These are phyloP conservation scores for Ischnus inquisitorius DNA, from an alignment of 2,888 invertebrate genomes.

Conservation along the genomic window DNA sequence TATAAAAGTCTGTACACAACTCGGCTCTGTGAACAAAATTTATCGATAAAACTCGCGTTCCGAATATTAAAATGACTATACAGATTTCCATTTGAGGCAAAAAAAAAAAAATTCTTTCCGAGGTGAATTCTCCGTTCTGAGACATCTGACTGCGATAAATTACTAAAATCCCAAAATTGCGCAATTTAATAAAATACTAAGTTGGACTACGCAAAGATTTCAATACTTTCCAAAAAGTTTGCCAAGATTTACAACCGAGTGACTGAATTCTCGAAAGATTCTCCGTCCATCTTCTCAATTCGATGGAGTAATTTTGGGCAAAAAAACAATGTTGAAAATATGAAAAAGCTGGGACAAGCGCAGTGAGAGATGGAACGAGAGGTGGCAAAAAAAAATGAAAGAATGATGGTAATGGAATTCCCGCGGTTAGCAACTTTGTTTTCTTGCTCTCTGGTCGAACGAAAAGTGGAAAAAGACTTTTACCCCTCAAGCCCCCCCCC, in stretches of 20 bases:
- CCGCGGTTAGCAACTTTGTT: slow-evolving; percentile 68
- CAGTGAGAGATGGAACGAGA: slow-evolving; percentile 58
- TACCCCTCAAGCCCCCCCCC: no score
- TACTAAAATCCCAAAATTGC: no score
- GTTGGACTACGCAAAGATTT: no score
- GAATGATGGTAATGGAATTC: slow-evolving; percentile 69
- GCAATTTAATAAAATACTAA: no score
- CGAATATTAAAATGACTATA: slow-evolving; percentile 13
- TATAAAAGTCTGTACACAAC: slow-evolving; percentile 8
- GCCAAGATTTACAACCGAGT: no score
- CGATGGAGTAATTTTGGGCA: no score
- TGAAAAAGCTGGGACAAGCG: slow-evolving; percentile 1
- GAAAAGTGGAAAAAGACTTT: slow-evolving; percentile 67
- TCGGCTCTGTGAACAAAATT: background rate
- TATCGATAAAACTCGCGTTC: slow-evolving; percentile 10
- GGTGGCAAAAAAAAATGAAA: slow-evolving; percentile 60
- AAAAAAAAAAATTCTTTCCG: background rate
- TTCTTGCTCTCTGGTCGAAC: slow-evolving; percentile 63
- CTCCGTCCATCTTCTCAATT: no score
- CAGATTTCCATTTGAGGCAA: background rate
- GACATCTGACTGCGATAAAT: no score
- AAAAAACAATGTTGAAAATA: slow-evolving; percentile 9
- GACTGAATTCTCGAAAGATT: no score
- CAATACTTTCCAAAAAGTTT: no score
- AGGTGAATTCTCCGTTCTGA: no score